A percentile compares a stretch with the other conserved stretches of the same genome.
phyloP scores from a whole-genome alignment of 2,113 vertebrate species.

The Calyptomena viridis region DNA sequence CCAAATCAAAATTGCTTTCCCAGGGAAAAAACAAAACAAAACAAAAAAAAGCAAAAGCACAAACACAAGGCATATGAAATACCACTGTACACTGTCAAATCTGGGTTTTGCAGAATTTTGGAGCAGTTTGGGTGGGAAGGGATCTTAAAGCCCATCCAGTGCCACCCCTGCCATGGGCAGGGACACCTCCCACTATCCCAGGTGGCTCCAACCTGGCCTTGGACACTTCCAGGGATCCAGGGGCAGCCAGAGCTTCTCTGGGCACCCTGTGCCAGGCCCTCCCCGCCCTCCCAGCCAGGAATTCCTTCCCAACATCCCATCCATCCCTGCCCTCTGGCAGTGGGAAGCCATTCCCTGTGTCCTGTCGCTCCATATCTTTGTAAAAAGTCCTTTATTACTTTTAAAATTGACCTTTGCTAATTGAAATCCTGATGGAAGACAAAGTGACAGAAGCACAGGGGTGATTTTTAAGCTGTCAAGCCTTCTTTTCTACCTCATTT shows the following conservation, averaged over 20 bases:
- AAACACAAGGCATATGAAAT: not conserved
- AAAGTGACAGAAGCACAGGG: not conserved
- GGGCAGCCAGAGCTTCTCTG: not conserved
- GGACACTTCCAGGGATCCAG: not conserved
- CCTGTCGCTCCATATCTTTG: not conserved
- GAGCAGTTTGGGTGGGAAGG: not conserved
- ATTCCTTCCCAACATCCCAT: not conserved
- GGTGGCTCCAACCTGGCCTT: fast-evolving
- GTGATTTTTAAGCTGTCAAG: not conserved
- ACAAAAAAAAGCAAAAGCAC: no score
- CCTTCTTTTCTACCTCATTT: fast-evolving
- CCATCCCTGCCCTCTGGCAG: not conserved
- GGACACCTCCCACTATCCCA: fast-evolving
- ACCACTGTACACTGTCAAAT: not conserved
- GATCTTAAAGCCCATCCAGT: not conserved
- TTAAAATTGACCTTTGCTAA: not conserved
- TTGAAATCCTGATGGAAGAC: not conserved
- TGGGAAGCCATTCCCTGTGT: not conserved
- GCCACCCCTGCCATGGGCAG: not conserved
- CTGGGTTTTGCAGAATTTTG: not conserved
- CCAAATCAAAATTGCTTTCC: not conserved
- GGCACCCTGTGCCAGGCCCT: not conserved
- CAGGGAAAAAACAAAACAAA: not conserved
- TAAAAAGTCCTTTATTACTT: not conserved
- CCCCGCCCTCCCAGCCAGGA: fast-evolving